Evolutionary conservation across 2,888 invertebrate species (phyloP), one percentile per base, ranked within the genome.

Genomic region (Xestia rhomboidea): DNA sequence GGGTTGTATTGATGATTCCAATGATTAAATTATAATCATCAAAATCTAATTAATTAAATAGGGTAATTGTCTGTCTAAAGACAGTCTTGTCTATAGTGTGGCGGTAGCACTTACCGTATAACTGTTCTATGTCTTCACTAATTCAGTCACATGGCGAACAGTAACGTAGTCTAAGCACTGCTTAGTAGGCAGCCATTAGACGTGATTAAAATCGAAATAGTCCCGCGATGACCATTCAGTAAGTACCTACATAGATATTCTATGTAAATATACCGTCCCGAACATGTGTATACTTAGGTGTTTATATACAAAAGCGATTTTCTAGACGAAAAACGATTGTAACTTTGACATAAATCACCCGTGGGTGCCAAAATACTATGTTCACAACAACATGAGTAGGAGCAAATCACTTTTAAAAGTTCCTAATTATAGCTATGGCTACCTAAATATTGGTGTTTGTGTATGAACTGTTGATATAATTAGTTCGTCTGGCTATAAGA

Each of bases 191-290:
- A 73, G 18, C 0, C 38, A 41, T 15, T 38, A 2, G n/a, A 84
- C 82, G 82, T 84, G 85, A 71, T 68, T 51, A 46, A 68, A 84
- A 57, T 84, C 18, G 38, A 7, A 49, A 66, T 75, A 49, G 15
- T 24, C 27, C 11, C 41, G 15, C 18, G 30, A 81, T 38, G 34
- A 75, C 21, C n/a, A 57, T 49, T 49, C 1, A 73, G 38, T 46
- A 34, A 2, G 10, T 49, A 11, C 1, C 0, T 34, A 30, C 8
- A 34, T 34, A 34, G 13, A 54, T n/a, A 57, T 57, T 57, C 15
- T 57, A 27, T 27, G n/a, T n/a, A 27, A 7, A 2, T 57, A 57
- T 27, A 27, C 8, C 18, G 57, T 27, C 18, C 1, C 27, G 27
- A 57, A 18, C 57, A 57, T 57, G 27, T 27, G 15, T 27, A 15